A percentile compares a stretch with the other conserved stretches of the same genome.
phyloP scores from a whole-genome alignment of 2,113 vertebrate genomes.

The Saguinus imperator region DNA sequence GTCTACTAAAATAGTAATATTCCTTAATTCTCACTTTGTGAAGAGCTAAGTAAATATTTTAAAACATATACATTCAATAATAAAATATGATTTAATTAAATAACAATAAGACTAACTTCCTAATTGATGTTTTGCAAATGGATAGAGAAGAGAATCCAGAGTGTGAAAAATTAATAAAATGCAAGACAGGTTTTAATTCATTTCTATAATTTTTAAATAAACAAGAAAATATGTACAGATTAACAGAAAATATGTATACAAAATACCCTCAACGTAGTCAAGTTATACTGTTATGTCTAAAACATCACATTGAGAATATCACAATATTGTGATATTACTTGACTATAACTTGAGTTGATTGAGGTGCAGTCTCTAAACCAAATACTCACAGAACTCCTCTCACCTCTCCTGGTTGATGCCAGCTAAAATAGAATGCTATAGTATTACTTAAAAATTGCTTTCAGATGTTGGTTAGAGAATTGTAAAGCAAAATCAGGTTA shows the following conservation, averaged over 20 bases:
- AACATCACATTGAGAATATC: too few relatives aligned
- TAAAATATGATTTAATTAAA: not conserved
- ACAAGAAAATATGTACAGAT: not conserved
- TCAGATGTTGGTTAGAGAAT: not conserved
- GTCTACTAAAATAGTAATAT: not conserved
- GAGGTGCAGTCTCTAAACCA: not conserved
- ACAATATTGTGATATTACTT: too few relatives aligned
- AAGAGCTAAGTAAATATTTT: not conserved
- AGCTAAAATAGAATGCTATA: not conserved
- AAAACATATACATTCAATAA: not conserved
- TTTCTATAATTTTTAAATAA: not conserved
- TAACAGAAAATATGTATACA: not conserved
- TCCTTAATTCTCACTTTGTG: not conserved
- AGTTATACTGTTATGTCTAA: too few relatives aligned
- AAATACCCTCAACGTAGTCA: too few relatives aligned
- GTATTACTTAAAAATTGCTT: not conserved
- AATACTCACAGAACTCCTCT: not conserved
- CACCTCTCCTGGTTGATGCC: not conserved
- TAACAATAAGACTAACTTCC: not conserved
- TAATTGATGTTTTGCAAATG: not conserved
- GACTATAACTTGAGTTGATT: not conserved
- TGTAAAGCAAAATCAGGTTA: not conserved
- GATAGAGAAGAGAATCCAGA: not conserved
- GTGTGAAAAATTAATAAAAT: not conserved
- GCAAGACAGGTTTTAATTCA: not conserved